phyloP scores from a whole-genome alignment of 2,888 invertebrate genomes.

The Anorthoa munda region DNA sequence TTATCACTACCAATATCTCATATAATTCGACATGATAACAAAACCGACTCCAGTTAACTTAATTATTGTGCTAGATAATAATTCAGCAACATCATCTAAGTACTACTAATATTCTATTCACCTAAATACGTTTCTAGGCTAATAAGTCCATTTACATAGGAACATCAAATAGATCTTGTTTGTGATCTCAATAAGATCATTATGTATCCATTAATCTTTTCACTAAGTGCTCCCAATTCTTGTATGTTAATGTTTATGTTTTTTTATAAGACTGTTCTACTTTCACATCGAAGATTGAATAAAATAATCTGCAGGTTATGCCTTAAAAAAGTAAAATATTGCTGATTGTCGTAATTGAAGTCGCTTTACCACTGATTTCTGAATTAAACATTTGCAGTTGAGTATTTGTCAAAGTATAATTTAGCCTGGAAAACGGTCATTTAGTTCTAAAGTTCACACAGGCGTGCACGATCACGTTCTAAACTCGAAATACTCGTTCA shows the following conservation, averaged over 20 bases:
- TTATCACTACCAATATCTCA: neutral
- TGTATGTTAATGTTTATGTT: constrained; percentile 3
- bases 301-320: no score
- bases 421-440: no score
- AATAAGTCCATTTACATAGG: neutral
- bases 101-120: constrained; percentile 7
- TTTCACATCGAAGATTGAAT: neutral
- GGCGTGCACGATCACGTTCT: no score
- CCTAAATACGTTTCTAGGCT: constrained; percentile 15
- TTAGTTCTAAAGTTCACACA: no score
- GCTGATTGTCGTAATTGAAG: neutral
- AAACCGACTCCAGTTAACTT: neutral
- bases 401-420: no score
- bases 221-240: constrained; percentile 17
- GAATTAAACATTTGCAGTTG: no score
- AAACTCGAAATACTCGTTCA: no score
- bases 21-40: neutral
- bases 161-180: neutral
- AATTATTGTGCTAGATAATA: constrained; percentile 12
- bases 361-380: neutral
- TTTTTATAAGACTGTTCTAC: constrained; percentile 1
- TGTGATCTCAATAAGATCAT: constrained; percentile 26
- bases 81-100: constrained; percentile 27
- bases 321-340: neutral
- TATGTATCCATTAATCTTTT: constrained; percentile 30